These are phyloP conservation scores for Perca flavescens DNA, from an alignment of 2,113 vertebrate genomes.

Conservation along the genomic window DNA sequence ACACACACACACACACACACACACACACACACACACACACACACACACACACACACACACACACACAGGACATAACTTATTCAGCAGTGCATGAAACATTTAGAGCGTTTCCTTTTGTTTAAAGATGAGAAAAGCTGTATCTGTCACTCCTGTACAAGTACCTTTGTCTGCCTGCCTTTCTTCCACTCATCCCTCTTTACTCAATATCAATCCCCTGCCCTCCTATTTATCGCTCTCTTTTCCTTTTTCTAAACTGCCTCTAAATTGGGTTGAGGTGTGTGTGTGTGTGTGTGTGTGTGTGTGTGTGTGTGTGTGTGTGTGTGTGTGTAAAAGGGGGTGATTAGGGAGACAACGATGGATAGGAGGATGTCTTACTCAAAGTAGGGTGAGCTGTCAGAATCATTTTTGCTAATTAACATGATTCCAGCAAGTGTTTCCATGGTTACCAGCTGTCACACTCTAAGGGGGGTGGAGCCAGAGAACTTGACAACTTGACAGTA, in stretches of 20 bases:
- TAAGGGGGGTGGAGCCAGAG: constrained; percentile 55
- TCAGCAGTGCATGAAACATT: constrained; percentile 80
- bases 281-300: constrained; percentile 13
- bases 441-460: constrained; percentile 66
- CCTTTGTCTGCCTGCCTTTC: constrained; percentile 42
- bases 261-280: constrained; percentile 49
- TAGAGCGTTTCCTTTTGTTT: constrained; percentile 74
- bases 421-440: constrained; percentile 68
- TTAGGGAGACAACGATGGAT: constrained; percentile 21
- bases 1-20: background rate
- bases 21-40: background rate
- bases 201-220: constrained; percentile 16
- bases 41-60: constrained; percentile 21
- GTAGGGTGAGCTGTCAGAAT: constrained; percentile 66
- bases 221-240: constrained; percentile 11
- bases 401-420: constrained; percentile 75
- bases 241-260: constrained; percentile 26
- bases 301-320: background rate
- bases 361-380: constrained; percentile 56
- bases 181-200: constrained; percentile 21
- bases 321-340: background rate
- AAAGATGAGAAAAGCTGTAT: constrained; percentile 76
- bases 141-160: constrained; percentile 52
- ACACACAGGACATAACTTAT: constrained; percentile 73
- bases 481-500: constrained; percentile 59